These are phyloP conservation scores for Dioctria linearis DNA, from an alignment of 2,888 invertebrate species.

Conservation along the genomic window DNA sequence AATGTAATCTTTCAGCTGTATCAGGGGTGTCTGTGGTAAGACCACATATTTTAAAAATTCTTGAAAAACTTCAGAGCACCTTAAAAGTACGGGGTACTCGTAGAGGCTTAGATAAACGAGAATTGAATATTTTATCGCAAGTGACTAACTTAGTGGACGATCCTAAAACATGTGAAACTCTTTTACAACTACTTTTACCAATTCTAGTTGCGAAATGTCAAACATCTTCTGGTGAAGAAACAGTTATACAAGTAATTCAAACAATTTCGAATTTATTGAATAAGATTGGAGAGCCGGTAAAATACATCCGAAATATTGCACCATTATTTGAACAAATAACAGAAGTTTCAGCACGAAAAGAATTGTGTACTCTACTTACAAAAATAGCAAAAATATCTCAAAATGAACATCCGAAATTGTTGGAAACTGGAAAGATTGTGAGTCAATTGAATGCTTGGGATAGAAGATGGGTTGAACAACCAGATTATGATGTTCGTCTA, in stretches of 20 bases:
- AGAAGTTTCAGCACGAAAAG: constrained; percentile 78
- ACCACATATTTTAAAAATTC: constrained; percentile 80
- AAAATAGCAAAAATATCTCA: constrained; percentile 72
- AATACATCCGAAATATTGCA: constrained; percentile 80
- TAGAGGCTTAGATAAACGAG: constrained; percentile 77
- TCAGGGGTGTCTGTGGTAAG: constrained; percentile 81
- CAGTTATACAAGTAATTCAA: constrained; percentile 79
- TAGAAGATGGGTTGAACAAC: constrained; percentile 91
- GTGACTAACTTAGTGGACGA: constrained; percentile 83
- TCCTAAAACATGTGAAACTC: constrained; percentile 77
- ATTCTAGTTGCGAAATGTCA: constrained; percentile 79
- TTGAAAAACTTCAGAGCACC: constrained; percentile 79
- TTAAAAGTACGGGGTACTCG: constrained; percentile 75
- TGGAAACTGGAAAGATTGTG: constrained; percentile 72
- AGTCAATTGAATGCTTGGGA: constrained; percentile 89
- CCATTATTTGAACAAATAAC: constrained; percentile 81
- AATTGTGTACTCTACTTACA: constrained; percentile 77
- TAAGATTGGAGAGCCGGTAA: constrained; percentile 77
- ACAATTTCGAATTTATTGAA: constrained; percentile 84
- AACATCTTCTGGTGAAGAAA: constrained; percentile 77
- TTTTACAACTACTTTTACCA: constrained; percentile 81
- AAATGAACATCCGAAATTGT: background rate
- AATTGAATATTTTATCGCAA: constrained; percentile 82
- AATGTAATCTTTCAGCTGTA: constrained; percentile 67
- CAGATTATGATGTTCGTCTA: constrained; percentile 88